A percentile compares a stretch with the other conserved stretches of the same genome.
Conservation (phyloP, 2,113 vertebrate genomes). For the Aptenodytes patagonicus region DNA sequence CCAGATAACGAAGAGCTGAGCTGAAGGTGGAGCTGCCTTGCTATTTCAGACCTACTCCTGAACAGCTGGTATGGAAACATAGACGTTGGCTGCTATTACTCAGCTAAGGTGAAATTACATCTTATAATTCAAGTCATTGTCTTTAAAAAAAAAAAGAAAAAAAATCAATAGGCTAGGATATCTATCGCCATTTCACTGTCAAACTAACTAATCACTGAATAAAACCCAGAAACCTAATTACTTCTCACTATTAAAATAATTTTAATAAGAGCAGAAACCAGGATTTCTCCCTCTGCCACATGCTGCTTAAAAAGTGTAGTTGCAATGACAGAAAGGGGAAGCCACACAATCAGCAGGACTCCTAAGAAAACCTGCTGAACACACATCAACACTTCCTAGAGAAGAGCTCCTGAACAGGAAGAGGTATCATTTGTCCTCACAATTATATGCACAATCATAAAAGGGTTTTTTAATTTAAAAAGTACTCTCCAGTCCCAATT, state of each 20-base stretch:
- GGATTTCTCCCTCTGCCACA: background rate
- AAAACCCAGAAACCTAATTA: background rate
- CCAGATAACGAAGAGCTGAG: slow-evolving; percentile 18
- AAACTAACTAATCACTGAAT: background rate
- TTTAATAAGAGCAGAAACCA: background rate
- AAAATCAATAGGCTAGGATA: background rate
- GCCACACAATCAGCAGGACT: background rate
- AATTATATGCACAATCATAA: background rate
- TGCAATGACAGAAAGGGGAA: background rate
- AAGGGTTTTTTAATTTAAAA: background rate
- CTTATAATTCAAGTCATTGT: background rate
- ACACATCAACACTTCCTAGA: background rate
- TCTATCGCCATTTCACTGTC: background rate
- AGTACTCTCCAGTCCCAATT: background rate
- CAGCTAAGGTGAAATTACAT: background rate
- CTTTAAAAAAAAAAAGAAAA: background rate
- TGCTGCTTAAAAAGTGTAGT: background rate
- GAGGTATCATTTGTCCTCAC: background rate
- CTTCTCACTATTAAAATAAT: background rate
- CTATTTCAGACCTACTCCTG: background rate
- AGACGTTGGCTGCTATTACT: background rate
- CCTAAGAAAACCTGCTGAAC: background rate
- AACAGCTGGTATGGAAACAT: background rate
- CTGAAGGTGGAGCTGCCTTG: background rate
- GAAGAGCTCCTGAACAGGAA: background rate